phyloP scores from a whole-genome alignment of 2,113 vertebrate species.

The Todiramphus saurophagus region DNA sequence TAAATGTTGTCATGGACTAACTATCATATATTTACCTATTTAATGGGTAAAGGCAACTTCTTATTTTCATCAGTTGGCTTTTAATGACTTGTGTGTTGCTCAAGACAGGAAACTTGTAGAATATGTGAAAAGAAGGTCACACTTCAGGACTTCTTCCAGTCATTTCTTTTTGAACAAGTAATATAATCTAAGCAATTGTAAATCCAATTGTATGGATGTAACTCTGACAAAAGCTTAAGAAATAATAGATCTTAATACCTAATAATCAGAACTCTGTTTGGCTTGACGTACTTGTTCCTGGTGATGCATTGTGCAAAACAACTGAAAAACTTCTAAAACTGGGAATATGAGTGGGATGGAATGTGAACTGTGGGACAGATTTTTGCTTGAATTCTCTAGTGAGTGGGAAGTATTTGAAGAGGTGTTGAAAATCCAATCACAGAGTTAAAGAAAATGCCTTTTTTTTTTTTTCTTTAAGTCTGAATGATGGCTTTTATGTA shows the following conservation, averaged over 20 bases:
- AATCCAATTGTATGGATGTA: background rate
- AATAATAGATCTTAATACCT: background rate
- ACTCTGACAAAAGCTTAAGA: background rate
- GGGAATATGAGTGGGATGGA: background rate
- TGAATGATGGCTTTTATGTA: background rate
- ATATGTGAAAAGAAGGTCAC: background rate
- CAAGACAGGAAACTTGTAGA: background rate
- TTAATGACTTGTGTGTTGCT: background rate
- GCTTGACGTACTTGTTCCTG: background rate
- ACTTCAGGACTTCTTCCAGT: background rate
- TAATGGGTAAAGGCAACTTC: background rate
- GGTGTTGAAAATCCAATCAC: background rate
- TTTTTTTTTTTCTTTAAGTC: background rate
- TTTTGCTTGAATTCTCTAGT: conserved; percentile 9
- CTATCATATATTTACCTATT: background rate
- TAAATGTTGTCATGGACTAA: background rate
- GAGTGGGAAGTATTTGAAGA: background rate
- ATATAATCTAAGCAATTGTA: background rate
- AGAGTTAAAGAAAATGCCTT: background rate
- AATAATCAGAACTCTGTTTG: background rate
- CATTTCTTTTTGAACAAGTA: background rate
- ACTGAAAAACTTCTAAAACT: background rate
- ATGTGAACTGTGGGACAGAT: background rate
- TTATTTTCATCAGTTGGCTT: background rate
- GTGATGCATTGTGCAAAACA: background rate